These are phyloP conservation scores for Cerceris rybyensis DNA, from an alignment of 2,888 invertebrate genomes.

Conservation along the genomic window DNA sequence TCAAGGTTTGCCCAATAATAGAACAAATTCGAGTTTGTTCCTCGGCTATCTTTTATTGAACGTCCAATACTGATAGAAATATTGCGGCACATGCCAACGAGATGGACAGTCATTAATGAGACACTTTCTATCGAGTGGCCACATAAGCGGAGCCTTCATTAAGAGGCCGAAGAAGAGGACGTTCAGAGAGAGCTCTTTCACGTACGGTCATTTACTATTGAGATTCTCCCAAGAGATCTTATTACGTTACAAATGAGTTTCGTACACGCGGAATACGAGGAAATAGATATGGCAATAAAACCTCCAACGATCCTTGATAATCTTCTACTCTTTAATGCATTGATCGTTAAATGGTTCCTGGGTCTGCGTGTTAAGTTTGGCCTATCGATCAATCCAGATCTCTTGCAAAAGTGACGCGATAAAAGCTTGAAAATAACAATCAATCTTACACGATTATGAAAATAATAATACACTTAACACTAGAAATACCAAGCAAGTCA, in stretches of 20 bases:
- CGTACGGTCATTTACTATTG: slow-evolving; percentile 24
- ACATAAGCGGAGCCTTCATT: slow-evolving; percentile 44
- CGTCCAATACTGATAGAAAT: slow-evolving; percentile 30
- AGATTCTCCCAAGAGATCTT: slow-evolving; percentile 13
- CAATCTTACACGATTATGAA: no score
- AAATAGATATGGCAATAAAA: background rate
- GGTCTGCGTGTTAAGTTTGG: background rate
- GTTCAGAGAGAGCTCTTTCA: slow-evolving; percentile 13
- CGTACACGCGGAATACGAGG: background rate
- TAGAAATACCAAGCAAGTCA: no score
- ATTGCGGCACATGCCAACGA: slow-evolving; percentile 22
- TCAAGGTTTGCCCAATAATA: background rate
- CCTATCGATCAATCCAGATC: background rate
- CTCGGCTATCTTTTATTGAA: background rate
- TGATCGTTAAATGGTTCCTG: background rate
- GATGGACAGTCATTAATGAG: slow-evolving; percentile 61
- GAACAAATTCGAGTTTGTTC: no score
- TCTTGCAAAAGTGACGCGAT: background rate
- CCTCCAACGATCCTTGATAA: background rate
- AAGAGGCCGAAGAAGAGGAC: slow-evolving; percentile 14
- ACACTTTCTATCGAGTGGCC: slow-evolving; percentile 46
- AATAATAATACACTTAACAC: no score
- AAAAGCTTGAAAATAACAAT: background rate
- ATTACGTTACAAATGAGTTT: slow-evolving; percentile 26
- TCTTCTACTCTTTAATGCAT: background rate